Conservation (phyloP, 2,113 vertebrate genomes). For the Nyctereutes procyonoides region DNA sequence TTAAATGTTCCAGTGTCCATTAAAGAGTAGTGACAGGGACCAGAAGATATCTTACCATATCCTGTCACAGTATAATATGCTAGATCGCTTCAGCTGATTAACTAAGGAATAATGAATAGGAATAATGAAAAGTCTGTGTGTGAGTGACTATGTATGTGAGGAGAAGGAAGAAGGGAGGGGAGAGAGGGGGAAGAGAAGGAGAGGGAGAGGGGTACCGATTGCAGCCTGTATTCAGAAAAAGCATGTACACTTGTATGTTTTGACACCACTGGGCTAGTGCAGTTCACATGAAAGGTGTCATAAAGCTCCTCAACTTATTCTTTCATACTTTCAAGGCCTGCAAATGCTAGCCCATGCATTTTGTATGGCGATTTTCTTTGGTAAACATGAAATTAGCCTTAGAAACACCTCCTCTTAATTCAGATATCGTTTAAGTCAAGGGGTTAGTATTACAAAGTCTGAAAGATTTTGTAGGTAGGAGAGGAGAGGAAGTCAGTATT, state of each 20-base stretch:
- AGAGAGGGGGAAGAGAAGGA: background rate
- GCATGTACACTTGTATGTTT: background rate
- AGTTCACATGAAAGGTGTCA: background rate
- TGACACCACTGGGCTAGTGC: background rate
- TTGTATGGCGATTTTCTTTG: conserved; percentile 15
- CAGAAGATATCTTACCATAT: background rate
- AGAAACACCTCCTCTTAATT: conserved; percentile 1
- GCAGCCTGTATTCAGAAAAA: background rate
- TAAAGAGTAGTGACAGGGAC: background rate
- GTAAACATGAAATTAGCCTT: background rate
- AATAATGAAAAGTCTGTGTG: background rate
- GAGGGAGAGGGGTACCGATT: background rate
- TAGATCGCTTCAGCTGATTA: background rate
- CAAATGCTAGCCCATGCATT: background rate
- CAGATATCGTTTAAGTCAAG: background rate
- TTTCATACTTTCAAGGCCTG: conserved; percentile 21
- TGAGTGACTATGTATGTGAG: background rate
- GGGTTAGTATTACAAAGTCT: background rate
- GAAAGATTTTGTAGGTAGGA: conserved; percentile 29
- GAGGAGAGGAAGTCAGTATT: background rate
- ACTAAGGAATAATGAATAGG: background rate
- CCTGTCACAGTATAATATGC: background rate
- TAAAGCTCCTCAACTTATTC: conserved; percentile 16
- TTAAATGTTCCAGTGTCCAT: background rate
- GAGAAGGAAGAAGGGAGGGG: background rate